These are phyloP conservation scores for Papilio elwesi DNA, from an alignment of 2,888 invertebrate genomes.

Conservation along the genomic window DNA sequence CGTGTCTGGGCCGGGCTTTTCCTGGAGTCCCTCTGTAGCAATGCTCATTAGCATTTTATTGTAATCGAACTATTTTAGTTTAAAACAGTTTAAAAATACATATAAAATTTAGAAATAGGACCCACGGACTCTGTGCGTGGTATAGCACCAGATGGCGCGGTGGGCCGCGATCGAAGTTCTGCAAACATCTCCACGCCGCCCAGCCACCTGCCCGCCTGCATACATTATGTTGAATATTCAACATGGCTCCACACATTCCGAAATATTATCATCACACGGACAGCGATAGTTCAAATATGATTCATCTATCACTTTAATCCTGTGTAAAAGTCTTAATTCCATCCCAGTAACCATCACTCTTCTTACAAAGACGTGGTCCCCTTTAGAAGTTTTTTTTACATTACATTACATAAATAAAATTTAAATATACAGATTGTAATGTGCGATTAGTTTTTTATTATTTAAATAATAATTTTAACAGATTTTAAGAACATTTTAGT, in stretches of 20 bases:
- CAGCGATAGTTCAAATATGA: neutral
- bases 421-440: too few relatives aligned
- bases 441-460: too few relatives aligned
- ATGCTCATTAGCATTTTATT: neutral
- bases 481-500: too few relatives aligned
- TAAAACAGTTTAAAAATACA: conserved; percentile 1
- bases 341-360: too few relatives aligned
- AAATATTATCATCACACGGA: neutral
- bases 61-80: neutral
- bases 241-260: neutral
- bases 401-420: too few relatives aligned
- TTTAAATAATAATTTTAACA: too few relatives aligned
- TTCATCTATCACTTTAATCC: neutral
- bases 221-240: conserved; percentile 13
- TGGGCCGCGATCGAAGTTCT: conserved; percentile 43
- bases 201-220: conserved; percentile 28
- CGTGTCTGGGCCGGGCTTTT: too few relatives aligned
- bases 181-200: conserved; percentile 38
- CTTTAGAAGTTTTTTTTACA: too few relatives aligned
- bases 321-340: too few relatives aligned
- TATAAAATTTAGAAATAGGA: conserved; percentile 28
- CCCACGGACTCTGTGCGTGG: conserved; percentile 61
- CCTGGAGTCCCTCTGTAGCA: too few relatives aligned
- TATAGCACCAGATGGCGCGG: conserved; percentile 56
- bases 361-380: too few relatives aligned